Conservation (phyloP, 2,888 invertebrate genomes). For the Coleophora flavipennella region DNA sequence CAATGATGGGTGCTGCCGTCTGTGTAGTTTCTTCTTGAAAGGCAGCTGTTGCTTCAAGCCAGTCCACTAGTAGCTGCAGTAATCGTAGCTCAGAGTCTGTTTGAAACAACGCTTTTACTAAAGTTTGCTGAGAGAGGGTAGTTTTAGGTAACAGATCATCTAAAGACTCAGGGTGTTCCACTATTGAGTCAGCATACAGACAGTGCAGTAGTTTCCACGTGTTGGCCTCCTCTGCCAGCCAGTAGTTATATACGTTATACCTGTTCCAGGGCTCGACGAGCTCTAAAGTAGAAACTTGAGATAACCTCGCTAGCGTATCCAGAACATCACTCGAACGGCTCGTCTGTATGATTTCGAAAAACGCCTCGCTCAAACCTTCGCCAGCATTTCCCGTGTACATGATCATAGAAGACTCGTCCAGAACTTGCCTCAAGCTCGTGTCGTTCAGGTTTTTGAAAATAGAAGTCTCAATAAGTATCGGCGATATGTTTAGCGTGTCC, state of each 20-base stretch:
- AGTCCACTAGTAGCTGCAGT: slow-evolving; percentile 90
- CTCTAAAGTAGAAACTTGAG: slow-evolving; percentile 75
- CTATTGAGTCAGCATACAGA: slow-evolving; percentile 85
- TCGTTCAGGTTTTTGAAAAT: slow-evolving; percentile 60
- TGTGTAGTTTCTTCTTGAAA: slow-evolving; percentile 79
- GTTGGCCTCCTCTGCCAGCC: slow-evolving; percentile 87
- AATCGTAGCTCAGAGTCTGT: slow-evolving; percentile 74
- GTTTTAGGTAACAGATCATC: slow-evolving; percentile 52
- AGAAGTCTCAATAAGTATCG: slow-evolving; percentile 62
- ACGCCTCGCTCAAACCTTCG: slow-evolving; percentile 52
- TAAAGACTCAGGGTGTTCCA: slow-evolving; percentile 70
- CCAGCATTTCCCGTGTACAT: slow-evolving; percentile 39
- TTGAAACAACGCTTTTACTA: slow-evolving; percentile 52
- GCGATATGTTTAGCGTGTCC: slow-evolving; percentile 57
- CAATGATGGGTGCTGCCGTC: slow-evolving; percentile 53
- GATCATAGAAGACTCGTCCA: slow-evolving; percentile 56
- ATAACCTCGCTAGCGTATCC: slow-evolving; percentile 75
- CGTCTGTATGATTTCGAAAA: slow-evolving; percentile 60
- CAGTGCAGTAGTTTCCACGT: slow-evolving; percentile 90
- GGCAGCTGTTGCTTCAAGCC: slow-evolving; percentile 90
- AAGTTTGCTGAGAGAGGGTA: slow-evolving; percentile 50
- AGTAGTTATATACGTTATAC: slow-evolving; percentile 62
- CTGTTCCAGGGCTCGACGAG: slow-evolving; percentile 62
- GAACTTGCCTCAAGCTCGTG: slow-evolving; percentile 55
- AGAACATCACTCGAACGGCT: slow-evolving; percentile 68